Percentiles rank a stretch among this genome's conserved stretches.
These are phyloP conservation scores for Danio albolineatus DNA, from an alignment of 2,797 vertebrate species.

Conservation along the genomic window DNA sequence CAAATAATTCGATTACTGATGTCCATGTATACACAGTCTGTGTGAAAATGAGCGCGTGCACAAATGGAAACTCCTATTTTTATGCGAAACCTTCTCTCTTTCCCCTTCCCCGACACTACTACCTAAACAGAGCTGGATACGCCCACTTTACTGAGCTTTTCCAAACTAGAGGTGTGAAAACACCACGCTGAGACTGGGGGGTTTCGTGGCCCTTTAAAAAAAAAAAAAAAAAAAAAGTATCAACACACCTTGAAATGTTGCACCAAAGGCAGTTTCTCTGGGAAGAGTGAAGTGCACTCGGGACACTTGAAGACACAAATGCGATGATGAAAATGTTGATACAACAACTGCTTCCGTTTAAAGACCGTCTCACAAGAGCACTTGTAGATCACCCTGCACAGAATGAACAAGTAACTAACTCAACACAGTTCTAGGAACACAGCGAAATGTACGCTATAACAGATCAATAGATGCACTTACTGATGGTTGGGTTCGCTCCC, in stretches of 20 bases:
- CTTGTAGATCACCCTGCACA: constrained; percentile 92
- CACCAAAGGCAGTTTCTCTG: constrained; percentile 91
- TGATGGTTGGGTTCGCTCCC: constrained; percentile 77
- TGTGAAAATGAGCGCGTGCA: no score
- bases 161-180: no score
- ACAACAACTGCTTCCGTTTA: constrained; percentile 91
- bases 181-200: no score
- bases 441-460: neutral
- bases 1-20: no score
- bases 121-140: no score
- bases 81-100: no score
- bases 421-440: constrained; percentile 7
- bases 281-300: constrained; percentile 90
- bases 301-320: constrained; percentile 95
- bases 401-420: constrained; percentile 1
- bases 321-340: constrained; percentile 93
- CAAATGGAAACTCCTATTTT: no score
- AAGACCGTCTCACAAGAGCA: constrained; percentile 95
- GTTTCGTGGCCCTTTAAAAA: no score
- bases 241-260: constrained; percentile 93
- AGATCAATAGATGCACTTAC: constrained; percentile 79
- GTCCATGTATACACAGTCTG: no score
- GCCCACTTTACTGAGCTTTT: no score
- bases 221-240: no score
- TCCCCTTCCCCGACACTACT: no score